Evolutionary conservation across 2,888 invertebrate genomes (phyloP), one percentile per base, ranked within the genome.

Genomic region (Brassicogethes aeneus): DNA sequence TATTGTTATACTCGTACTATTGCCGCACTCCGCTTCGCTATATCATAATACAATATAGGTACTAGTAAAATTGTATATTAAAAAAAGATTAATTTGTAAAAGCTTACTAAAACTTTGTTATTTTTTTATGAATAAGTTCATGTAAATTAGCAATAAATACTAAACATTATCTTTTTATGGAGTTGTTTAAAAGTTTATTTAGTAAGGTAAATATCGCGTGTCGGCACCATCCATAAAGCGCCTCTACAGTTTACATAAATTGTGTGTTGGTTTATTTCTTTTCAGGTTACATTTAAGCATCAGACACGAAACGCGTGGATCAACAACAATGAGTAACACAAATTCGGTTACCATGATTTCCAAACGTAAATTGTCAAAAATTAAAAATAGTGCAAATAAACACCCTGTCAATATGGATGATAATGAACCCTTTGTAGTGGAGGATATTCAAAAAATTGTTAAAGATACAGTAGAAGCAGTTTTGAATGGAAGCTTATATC

Each of bases 371-470:
- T 13, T 13, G 10, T 12, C 14, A 32, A 32, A 32, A 32, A 8
- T 5, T 10, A 8, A 32, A 32, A 32, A 32, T 12, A 32, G 12
- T 12, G 13, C 12, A 7, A 23, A 23, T 23, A 5, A 7, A 32
- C 8, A 5, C 12, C 10, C 14, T 12, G 32, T 32, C 32, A 41
- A 51, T 47, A 64, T 64, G 65, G 64, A 65, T 42, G 66, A 67
- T 37, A 68, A 70, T 65, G 72, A 72, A 47, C 62, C 68, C 32
- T 78, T 78, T 51, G 78, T 80, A 54, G 80, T 82, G 12, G 85
- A 85, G 66, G 85, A 85, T 58, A 79, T 84, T 1, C 82, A 80
- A 57, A 83, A 79, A 59, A 79, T 85, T 39, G 79, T 85, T 10
- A 79, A 83, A 62, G 84, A 85, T 59, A 81, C 79, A 16, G 80